These are phyloP conservation scores for Dendrolimus pini DNA, from an alignment of 2,888 invertebrate genomes.

Conservation along the genomic window DNA sequence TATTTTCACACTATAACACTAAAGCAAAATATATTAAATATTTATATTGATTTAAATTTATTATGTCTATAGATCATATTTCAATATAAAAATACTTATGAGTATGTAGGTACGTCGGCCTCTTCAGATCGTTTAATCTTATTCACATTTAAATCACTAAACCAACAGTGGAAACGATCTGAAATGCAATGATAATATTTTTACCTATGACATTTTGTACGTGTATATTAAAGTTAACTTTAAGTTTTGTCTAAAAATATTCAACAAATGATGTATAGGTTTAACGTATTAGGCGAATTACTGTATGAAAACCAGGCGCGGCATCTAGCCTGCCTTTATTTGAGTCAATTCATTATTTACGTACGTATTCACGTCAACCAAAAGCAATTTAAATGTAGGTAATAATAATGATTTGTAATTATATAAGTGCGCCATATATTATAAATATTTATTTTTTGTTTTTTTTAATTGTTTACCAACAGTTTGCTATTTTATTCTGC, in stretches of 20 bases:
- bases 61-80: no score
- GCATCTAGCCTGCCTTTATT: conserved; percentile 31
- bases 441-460: no score
- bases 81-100: conserved; percentile 17
- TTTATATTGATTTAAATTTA: no score
- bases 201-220: conserved; percentile 38
- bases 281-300: conserved; percentile 41
- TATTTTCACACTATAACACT: conserved; percentile 20
- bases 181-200: no score
- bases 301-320: conserved; percentile 26
- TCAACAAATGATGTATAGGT: conserved; percentile 44
- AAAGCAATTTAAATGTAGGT: conserved; percentile 59
- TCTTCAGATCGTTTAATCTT: no score
- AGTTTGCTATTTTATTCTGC: conserved; percentile 15
- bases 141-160: no score
- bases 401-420: conserved; percentile 44
- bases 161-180: no score
- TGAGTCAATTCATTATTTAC: conserved; percentile 57
- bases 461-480: conserved; percentile 38
- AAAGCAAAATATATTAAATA: conserved; percentile 5
- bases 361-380: conserved; percentile 42
- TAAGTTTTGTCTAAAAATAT: conserved; percentile 42
- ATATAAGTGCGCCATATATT: no score
- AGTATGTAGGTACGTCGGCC: no score
- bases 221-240: conserved; percentile 55